Evolutionary conservation across 2,113 vertebrate genomes (phyloP).

Genomic region (Pyrgilauda ruficollis): DNA sequence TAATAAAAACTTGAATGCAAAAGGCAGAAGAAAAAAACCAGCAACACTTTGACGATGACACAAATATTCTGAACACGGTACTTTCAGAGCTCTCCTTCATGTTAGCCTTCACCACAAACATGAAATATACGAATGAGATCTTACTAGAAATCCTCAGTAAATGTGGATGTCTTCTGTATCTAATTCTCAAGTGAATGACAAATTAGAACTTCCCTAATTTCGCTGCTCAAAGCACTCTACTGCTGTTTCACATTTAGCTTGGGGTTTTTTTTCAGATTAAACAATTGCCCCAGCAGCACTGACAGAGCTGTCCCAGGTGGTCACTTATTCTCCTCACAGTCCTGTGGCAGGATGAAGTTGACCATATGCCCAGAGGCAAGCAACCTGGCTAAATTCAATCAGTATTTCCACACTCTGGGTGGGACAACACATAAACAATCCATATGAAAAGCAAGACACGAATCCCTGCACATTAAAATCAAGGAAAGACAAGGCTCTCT

Average conservation of each 20-base stretch:
- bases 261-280: background rate
- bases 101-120: background rate
- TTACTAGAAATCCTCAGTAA: background rate
- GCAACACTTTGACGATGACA: background rate
- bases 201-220: background rate
- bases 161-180: background rate
- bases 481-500: accelerated
- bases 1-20: background rate
- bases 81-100: background rate
- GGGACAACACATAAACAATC: background rate
- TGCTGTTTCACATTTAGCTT: accelerated
- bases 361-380: accelerated
- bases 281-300: too few species aligned
- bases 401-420: background rate
- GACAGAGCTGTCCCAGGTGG: accelerated
- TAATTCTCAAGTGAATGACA: background rate
- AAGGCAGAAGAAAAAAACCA: background rate
- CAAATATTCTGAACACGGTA: accelerated
- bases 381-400: background rate
- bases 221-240: background rate
- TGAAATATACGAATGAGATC: background rate
- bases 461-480: accelerated
- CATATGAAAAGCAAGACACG: background rate
- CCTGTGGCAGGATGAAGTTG: accelerated
- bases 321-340: background rate